Conservation (phyloP, 2,888 invertebrate genomes). For the Acronicta aceris region DNA sequence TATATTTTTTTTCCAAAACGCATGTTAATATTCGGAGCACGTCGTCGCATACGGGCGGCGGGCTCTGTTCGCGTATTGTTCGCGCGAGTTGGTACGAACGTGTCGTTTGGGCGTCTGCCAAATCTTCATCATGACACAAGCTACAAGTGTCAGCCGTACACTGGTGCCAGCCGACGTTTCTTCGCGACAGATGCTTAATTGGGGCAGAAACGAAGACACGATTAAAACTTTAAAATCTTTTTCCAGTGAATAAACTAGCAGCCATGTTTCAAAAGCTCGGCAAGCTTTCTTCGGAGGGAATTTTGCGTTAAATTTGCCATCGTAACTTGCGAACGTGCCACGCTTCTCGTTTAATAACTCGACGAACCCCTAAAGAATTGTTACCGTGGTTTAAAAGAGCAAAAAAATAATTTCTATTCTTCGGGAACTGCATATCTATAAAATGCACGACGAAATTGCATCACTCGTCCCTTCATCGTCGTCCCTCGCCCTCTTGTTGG, state of each 20-base stretch:
- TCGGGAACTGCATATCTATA: constrained; percentile 63
- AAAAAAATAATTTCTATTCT: constrained; percentile 66
- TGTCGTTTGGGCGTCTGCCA: constrained; percentile 77
- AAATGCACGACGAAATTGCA: constrained; percentile 78
- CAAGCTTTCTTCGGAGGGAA: constrained; percentile 26
- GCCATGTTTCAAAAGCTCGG: constrained; percentile 41
- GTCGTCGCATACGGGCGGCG: constrained; percentile 41
- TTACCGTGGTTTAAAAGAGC: constrained; percentile 61
- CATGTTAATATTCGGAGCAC: constrained; percentile 59
- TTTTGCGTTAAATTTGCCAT: constrained; percentile 34
- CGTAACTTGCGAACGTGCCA: constrained; percentile 42
- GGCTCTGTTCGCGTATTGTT: constrained; percentile 51
- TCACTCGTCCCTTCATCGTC: constrained; percentile 61
- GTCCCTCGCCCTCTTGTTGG: constrained; percentile 63
- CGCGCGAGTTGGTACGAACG: constrained; percentile 58
- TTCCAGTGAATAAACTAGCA: constrained; percentile 46
- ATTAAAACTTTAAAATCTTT: constrained; percentile 68
- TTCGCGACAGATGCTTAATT: constrained; percentile 78
- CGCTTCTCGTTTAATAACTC: constrained; percentile 38
- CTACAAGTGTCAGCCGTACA: constrained; percentile 81
- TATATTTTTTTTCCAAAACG: constrained; percentile 48
- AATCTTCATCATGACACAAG: constrained; percentile 69
- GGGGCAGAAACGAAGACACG: constrained; percentile 73
- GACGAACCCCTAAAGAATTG: constrained; percentile 53
- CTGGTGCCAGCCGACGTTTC: constrained; percentile 68